Percentiles rank a stretch among this genome's conserved stretches.
Evolutionary conservation across 2,888 invertebrate genomes (phyloP).

Genomic region (Melieria picta): DNA sequence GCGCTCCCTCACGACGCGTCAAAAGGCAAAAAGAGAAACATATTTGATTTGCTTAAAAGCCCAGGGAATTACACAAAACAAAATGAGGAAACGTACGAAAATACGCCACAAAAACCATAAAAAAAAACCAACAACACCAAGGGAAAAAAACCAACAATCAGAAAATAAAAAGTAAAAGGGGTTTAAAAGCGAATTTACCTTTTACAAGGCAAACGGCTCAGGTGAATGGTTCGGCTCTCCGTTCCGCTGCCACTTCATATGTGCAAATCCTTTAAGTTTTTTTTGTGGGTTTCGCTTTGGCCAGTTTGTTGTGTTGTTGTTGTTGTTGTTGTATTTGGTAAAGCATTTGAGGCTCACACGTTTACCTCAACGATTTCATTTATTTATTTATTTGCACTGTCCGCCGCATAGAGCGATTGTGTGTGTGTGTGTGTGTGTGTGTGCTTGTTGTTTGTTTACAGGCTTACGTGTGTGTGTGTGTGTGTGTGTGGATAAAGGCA

Average conservation of each 20-base stretch:
- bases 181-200: conserved; percentile 14
- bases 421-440: not conserved
- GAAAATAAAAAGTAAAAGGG: not conserved
- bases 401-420: not conserved
- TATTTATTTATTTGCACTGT: conserved; percentile 2
- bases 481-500: not conserved
- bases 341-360: conserved; percentile 32
- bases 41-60: conserved; percentile 29
- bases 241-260: not conserved
- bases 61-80: not conserved
- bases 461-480: not conserved
- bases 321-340: conserved; percentile 13
- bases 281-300: not conserved
- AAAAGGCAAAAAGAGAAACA: conserved; percentile 4
- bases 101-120: too few species aligned
- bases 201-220: not conserved
- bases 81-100: too few species aligned
- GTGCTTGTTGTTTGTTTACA: conserved; percentile 1
- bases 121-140: too few species aligned
- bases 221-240: not conserved
- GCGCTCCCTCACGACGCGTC: not conserved
- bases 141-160: conserved; percentile 6
- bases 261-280: conserved; percentile 18
- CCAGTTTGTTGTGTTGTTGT: conserved; percentile 9
- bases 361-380: conserved; percentile 31